Evolutionary conservation across 2,888 invertebrate species (phyloP).

Genomic region (Mesoligia furuncula): DNA sequence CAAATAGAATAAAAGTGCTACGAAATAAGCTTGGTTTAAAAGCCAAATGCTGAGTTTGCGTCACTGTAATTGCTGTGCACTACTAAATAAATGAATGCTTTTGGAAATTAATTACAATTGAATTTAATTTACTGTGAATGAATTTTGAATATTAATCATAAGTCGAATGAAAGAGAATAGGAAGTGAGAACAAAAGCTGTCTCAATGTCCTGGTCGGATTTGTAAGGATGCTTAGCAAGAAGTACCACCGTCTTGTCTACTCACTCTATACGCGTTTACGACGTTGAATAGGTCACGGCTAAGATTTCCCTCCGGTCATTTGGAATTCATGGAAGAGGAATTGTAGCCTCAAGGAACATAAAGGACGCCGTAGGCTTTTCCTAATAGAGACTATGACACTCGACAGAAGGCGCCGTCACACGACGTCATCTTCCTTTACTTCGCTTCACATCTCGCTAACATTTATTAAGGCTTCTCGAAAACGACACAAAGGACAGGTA

Average conservation of each 20-base stretch:
- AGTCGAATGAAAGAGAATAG: conserved; percentile 21
- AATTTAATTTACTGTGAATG: conserved; percentile 30
- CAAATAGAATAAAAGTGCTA: conserved; percentile 29
- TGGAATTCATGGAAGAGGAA: conserved; percentile 89
- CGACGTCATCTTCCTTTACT: conserved; percentile 79
- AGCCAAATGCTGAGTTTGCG: conserved; percentile 30
- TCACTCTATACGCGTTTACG: conserved; percentile 76
- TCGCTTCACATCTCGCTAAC: conserved; percentile 78
- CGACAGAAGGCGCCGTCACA: conserved; percentile 79
- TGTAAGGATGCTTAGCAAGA: conserved; percentile 52
- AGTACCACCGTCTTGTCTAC: conserved; percentile 62
- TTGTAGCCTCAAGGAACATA: conserved; percentile 89
- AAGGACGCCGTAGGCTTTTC: conserved; percentile 88
- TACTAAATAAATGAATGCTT: conserved; percentile 34
- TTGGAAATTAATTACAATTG: conserved; percentile 35
- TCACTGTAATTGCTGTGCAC: conserved; percentile 24
- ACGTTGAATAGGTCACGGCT: conserved; percentile 89
- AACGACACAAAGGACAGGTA: conserved; percentile 65
- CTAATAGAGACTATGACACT: conserved; percentile 81
- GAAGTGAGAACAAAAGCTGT: conserved; percentile 16
- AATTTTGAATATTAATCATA: conserved; percentile 25
- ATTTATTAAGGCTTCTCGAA: conserved; percentile 79
- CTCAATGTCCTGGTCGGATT: conserved; percentile 44
- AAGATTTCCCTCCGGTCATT: conserved; percentile 91
- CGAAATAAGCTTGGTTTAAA: conserved; percentile 30